Base-by-base conservation (phyloP, 2,113 vertebrate species). In the Pelmatolapia mariae region DNA sequence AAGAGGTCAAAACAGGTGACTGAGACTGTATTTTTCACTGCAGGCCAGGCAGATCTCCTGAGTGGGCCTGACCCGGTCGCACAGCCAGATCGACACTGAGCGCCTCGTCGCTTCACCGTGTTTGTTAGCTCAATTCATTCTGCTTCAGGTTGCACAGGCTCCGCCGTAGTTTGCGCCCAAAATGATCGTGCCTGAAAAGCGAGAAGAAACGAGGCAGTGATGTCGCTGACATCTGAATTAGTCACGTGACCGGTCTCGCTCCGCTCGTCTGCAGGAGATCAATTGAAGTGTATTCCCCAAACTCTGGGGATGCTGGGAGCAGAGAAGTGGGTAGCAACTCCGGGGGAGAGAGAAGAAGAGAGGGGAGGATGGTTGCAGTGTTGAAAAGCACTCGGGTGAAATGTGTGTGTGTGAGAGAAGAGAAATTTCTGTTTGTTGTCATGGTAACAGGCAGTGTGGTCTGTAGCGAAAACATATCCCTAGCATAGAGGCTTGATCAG, bases 401-500 rank as follows among this genome's bases (percentile, higher is more conserved):
- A 94, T 93, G 93, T 90, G 91, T 94, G 59, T 33, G 33, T 68
- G 63, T 13, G 63, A 13, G 63, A 68, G 92, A 93, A 92, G 90
- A 92, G 92, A 94, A 95, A 95, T 94, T 94, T 96, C 93, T 94
- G 94, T 96, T 96, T 95, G 96, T 97, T 95, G 96, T 96, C 96
- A 97, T 97, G 96, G 96, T 94, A 97, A 97, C 96, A 96, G 94
- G 95, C 95, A 93, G 94, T 95, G 95, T 93, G 95, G 95, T 95
- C 95, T 80, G 89, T 87, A 92, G 92, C 76, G 91, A 89, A 95
- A 94, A 94, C 92, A 93, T 76, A 93, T 94, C 91, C 89, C 93
- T 73, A 52, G 91, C 82, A 91, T 81, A 68, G 84, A 90, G 88
- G 91, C 87, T 92, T 89, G 90, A 92, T 95, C 87, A 66, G 87